Evolutionary conservation across 2,113 vertebrate genomes (phyloP), one percentile per base, ranked within the genome.

Genomic region (Dunckerocampus dactyliophorus): DNA sequence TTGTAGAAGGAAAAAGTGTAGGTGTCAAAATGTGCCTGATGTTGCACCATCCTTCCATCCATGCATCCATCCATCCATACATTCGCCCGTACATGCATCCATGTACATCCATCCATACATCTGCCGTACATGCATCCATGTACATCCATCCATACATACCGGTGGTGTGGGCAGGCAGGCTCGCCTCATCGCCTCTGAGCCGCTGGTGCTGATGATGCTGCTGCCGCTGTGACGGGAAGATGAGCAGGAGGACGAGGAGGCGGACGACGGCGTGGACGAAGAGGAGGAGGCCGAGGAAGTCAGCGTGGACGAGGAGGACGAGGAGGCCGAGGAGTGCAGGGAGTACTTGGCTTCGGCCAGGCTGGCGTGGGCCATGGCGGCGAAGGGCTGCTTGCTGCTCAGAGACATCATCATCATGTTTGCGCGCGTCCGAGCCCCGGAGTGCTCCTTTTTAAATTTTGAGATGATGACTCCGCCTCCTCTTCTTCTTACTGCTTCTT

Each of bases 371-470:
- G 93, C 92, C 94, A 96, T 93, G 82, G 91, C 88, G 81, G 91
- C 87, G 81, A 97, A 98, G 62, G 90, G 89, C 92, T 98, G 95
- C 94, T 98, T 98, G 93, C 93, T 94, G 94, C 93, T 98, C 88
- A 98, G 89, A 80, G 95, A 95, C 95, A 98, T 98, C 95, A 98
- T 97, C 95, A 96, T 97, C 93, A 93, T 96, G 78, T 89, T 93
- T 89, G 89, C 89, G 52, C 89, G 78, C 76, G 78, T 86, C 77
- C 84, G 49, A 87, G 85, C 80, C 81, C 79, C 85, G 52, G 85
- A 87, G 85, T 88, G 85, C 88, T 89, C 84, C 86, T 89, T 90
- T 89, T 91, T 88, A 55, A 24, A 8, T 3, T 6, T 19, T n/a
- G 37, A 31, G 53, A 17, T 89, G 87, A 83, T 87, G 90, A 89